Evolutionary conservation across 2,113 vertebrate genomes (phyloP).

Genomic region (Craseonycteris thonglongyai): DNA sequence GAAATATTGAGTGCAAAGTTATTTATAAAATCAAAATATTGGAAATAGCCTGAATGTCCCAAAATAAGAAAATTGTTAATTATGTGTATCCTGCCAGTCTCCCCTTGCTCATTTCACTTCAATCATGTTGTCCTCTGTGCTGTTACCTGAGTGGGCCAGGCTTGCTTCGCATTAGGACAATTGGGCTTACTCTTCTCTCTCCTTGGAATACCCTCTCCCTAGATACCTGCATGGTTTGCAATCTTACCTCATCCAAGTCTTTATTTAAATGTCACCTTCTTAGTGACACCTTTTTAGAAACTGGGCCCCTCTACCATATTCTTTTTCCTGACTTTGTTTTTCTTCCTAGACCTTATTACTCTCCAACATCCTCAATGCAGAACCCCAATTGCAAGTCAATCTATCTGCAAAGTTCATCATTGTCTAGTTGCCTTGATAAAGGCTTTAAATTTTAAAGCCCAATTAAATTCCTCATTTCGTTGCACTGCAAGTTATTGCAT

Average conservation of each 20-base stretch:
- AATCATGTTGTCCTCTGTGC: not conserved
- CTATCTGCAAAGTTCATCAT: slow-evolving; percentile 46
- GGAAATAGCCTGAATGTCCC: not conserved
- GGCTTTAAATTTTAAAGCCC: slow-evolving; percentile 61
- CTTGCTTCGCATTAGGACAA: not conserved
- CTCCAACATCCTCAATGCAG: not conserved
- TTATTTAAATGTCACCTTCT: not conserved
- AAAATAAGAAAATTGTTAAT: not conserved
- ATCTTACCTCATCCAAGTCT: not conserved
- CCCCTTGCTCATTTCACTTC: not conserved
- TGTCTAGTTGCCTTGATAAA: slow-evolving; percentile 51
- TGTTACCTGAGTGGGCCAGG: not conserved
- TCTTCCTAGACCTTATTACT: not conserved
- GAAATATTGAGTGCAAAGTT: not conserved
- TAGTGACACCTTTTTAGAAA: not conserved
- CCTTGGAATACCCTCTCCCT: not conserved
- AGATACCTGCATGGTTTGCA: not conserved
- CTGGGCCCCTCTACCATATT: not conserved
- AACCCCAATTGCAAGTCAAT: slow-evolving; percentile 26
- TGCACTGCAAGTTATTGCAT: slow-evolving; percentile 28
- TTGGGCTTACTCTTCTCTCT: not conserved
- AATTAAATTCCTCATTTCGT: slow-evolving; percentile 61
- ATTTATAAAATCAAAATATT: slow-evolving; percentile 25
- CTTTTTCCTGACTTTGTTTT: not conserved
- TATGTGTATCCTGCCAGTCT: not conserved